Conservation (phyloP, 1,140 invertebrate genomes). For the Galleria mellonella region DNA sequence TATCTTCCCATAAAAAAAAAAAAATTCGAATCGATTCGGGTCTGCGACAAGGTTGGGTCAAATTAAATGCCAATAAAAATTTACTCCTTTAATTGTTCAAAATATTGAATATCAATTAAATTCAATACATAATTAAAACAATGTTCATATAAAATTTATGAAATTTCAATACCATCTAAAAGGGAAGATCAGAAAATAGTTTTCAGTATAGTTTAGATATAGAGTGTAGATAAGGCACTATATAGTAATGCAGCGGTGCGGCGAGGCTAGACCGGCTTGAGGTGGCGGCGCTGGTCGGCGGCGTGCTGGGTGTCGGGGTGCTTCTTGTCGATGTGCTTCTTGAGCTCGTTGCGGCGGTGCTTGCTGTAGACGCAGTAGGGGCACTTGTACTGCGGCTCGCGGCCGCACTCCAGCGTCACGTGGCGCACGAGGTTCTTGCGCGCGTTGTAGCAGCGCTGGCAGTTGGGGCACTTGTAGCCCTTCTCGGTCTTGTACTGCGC, state of each 20-base stretch:
- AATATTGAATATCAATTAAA: slow-evolving; percentile 56
- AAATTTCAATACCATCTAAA: slow-evolving; percentile 42
- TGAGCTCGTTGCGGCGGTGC: slow-evolving; percentile 74
- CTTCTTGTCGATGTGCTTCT: slow-evolving; percentile 73
- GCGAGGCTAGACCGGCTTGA: not conserved
- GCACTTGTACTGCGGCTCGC: slow-evolving; percentile 79
- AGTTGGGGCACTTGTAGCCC: slow-evolving; percentile 69
- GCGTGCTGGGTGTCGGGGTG: slow-evolving; percentile 36
- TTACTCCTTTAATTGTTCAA: slow-evolving; percentile 60
- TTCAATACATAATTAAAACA: slow-evolving; percentile 51
- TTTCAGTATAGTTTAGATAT: too few relatives aligned
- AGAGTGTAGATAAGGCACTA: slow-evolving; percentile 27
- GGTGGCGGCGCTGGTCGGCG: not conserved
- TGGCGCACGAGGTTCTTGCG: slow-evolving; percentile 79
- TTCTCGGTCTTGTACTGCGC: slow-evolving; percentile 64
- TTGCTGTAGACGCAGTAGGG: slow-evolving; percentile 75
- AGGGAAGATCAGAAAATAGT: slow-evolving; percentile 46
- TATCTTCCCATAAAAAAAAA: slow-evolving; percentile 69
- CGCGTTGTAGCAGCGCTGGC: slow-evolving; percentile 75
- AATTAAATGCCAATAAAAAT: slow-evolving; percentile 37
- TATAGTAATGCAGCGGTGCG: slow-evolving; percentile 24
- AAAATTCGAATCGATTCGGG: slow-evolving; percentile 18
- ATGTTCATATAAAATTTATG: slow-evolving; percentile 53
- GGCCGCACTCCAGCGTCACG: slow-evolving; percentile 80
- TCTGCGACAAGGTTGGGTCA: slow-evolving; percentile 9